Conservation (phyloP, 1,140 invertebrate genomes). For the Sycophaga agraensis region DNA sequence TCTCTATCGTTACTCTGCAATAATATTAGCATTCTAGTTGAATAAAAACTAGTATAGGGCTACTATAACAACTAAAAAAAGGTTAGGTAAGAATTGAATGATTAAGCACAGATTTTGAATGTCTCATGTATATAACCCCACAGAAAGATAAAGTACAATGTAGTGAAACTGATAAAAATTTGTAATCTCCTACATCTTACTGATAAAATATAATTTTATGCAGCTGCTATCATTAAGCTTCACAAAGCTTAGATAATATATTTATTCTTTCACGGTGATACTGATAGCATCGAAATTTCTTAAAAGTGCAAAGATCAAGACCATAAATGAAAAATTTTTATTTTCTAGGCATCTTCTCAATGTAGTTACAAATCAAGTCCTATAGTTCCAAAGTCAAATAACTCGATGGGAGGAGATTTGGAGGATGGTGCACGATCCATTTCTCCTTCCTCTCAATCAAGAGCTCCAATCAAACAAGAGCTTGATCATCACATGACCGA, state of each 20-base stretch:
- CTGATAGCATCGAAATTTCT: slow-evolving; percentile 3
- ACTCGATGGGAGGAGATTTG: slow-evolving; percentile 62
- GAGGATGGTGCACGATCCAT: slow-evolving; percentile 61
- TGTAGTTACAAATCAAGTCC: slow-evolving; percentile 67
- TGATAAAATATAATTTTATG: slow-evolving; percentile 20
- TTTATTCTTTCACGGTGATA: not conserved
- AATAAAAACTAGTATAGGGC: too few species aligned
- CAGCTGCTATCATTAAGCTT: slow-evolving; percentile 4
- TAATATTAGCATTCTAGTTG: too few species aligned
- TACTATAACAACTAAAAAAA: slow-evolving; percentile 13
- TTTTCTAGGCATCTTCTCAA: slow-evolving; percentile 61
- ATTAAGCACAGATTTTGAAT: slow-evolving; percentile 5
- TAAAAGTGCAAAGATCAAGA: not conserved
- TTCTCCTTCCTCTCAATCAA: slow-evolving; percentile 59
- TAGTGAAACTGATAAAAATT: not conserved
- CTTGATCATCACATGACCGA: slow-evolving; percentile 57
- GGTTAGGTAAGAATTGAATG: slow-evolving; percentile 11
- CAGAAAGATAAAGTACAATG: slow-evolving; percentile 13
- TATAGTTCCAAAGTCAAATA: slow-evolving; percentile 65
- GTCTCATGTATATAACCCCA: not conserved
- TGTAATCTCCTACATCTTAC: slow-evolving; percentile 7
- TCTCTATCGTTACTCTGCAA: too few species aligned
- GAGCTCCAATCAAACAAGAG: slow-evolving; percentile 67
- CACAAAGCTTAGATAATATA: slow-evolving; percentile 9
- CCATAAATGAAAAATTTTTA: slow-evolving; percentile 11